Base-by-base conservation (phyloP, 1,140 invertebrate species). In the Musca domestica region DNA sequence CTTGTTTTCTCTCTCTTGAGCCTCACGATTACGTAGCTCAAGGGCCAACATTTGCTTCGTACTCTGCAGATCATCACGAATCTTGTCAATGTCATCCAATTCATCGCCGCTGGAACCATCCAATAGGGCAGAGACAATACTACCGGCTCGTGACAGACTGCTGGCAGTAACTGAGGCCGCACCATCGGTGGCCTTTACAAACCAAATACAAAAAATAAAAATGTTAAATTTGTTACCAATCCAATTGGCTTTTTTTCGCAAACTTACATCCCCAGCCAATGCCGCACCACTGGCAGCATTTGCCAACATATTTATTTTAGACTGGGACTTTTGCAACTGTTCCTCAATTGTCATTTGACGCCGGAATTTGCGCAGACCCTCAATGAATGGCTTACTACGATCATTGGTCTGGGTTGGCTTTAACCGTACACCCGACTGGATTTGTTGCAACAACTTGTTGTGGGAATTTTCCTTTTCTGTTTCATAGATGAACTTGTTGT, bases 331-430 rank as follows among this genome's bases (percentile, higher is more conserved):
- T 69, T 92, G 90, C 34, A 93, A 88, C 82, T 94, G 91, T 79
- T 95, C 93, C 74, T 95, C 92, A 70, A 94, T 92, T 2, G 93
- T 95, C 86, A 93, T 87, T 81, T 95, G 93, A 71, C 92, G 86
- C 66, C 93, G 86, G 78, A 95, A 94, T 82, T 94, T 94, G 49
- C 92, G 87, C 54, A 95, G 83, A 19, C 94, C 94, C 81, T 90
- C 88, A 56, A 95, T 81, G 66, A 91, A 87, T 2, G 93, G 93
- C 82, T 88, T 94, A 75, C 92, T 95, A 72, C 93, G 88, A 75
- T 95, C 94, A 76, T 95, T 94, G 19, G 89, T 91, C 80, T 88
- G 89, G 0, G 90, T 89, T 67, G 86, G 89, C 75, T 92, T 93
- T 65, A 95, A 83, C 75, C 84, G 88, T 0, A 95, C 84, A 34